phyloP scores from a whole-genome alignment of 2,797 vertebrate genomes.

The Gallinago solitaria region DNA sequence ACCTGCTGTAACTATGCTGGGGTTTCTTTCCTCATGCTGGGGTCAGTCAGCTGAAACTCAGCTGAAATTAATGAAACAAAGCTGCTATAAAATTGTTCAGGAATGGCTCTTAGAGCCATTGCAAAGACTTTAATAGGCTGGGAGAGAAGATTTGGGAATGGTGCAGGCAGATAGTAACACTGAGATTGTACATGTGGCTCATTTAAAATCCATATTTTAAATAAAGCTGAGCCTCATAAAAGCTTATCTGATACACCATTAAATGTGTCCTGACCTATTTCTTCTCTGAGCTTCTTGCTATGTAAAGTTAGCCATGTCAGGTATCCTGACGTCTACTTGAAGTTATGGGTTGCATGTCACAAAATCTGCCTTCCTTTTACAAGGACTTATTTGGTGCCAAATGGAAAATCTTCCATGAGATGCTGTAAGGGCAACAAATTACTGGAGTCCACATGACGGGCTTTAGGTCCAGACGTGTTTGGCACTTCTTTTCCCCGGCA shows the following conservation, averaged over 20 bases:
- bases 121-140: background rate
- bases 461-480: background rate
- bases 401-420: background rate
- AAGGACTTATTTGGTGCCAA: background rate
- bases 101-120: background rate
- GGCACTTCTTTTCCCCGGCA: background rate
- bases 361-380: constrained; percentile 18
- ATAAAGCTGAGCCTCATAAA: background rate
- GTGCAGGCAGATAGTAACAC: background rate
- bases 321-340: background rate
- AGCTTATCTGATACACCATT: background rate
- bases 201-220: background rate
- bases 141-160: background rate
- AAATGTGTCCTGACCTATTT: background rate
- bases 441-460: background rate
- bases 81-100: background rate
- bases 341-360: background rate
- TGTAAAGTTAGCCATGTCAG: background rate
- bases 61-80: background rate
- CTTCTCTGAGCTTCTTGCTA: background rate
- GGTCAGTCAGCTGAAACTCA: background rate
- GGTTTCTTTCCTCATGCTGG: background rate
- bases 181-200: background rate
- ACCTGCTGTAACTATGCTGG: background rate
- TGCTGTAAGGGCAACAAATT: background rate